A percentile compares a stretch with the other conserved stretches of the same genome.
phyloP scores from a whole-genome alignment of 2,113 vertebrate genomes.

The Chlamydotis undulata region DNA sequence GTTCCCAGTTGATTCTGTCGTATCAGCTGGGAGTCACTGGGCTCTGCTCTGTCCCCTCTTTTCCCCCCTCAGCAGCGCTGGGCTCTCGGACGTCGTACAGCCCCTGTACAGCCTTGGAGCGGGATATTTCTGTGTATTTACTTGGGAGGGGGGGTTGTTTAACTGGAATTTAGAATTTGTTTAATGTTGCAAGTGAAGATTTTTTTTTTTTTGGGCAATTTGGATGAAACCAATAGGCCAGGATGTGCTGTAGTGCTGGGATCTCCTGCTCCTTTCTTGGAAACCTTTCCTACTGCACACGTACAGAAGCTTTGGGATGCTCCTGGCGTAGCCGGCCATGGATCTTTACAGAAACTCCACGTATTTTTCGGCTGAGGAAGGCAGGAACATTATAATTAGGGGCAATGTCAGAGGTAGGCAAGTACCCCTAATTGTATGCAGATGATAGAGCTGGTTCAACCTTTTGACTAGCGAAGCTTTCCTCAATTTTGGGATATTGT shows the following conservation, averaged over 20 bases:
- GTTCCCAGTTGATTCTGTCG: neutral
- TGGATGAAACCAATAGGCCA: neutral
- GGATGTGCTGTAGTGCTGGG: neutral
- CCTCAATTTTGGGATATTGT: constrained; percentile 65
- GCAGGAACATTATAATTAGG: neutral
- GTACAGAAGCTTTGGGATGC: neutral
- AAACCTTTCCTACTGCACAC: neutral
- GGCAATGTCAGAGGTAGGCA: constrained; percentile 39
- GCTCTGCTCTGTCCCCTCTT: neutral
- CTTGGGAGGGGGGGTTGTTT: accelerated
- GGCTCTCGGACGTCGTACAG: accelerated
- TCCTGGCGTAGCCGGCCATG: neutral
- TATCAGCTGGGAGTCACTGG: neutral
- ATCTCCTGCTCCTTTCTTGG: neutral
- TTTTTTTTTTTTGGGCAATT: neutral
- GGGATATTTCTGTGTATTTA: neutral
- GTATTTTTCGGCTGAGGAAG: neutral
- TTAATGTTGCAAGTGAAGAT: neutral
- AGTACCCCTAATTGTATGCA: constrained; percentile 61
- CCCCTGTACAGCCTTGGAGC: accelerated
- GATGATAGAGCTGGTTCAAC: constrained; percentile 45
- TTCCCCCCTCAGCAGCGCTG: accelerated
- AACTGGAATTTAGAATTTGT: neutral
- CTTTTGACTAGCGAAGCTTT: constrained; percentile 72
- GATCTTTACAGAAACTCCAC: neutral